Conservation (phyloP, 2,797 vertebrate genomes). For the Sebastes oblongus region DNA sequence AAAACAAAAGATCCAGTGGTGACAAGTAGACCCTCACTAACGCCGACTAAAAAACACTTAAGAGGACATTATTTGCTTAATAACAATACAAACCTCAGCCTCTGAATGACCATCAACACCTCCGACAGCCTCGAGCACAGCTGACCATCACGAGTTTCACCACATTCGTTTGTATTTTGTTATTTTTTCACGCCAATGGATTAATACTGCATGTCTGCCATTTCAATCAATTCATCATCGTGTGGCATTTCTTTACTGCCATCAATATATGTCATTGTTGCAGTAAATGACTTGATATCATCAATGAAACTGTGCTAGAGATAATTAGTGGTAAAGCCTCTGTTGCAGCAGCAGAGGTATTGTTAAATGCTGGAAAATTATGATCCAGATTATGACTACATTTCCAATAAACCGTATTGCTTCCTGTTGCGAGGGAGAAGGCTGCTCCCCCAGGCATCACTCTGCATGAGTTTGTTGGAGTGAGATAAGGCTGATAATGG, state of each 20-base stretch:
- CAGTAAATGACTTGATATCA: background rate
- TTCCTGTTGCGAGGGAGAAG: background rate
- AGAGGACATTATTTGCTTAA: slow-evolving; percentile 43
- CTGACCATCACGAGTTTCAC: slow-evolving; percentile 9
- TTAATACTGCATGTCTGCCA: background rate
- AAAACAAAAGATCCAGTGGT: slow-evolving; percentile 18
- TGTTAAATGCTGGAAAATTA: slow-evolving; percentile 2
- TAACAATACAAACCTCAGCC: slow-evolving; percentile 45
- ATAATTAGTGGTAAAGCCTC: slow-evolving; percentile 10
- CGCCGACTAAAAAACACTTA: slow-evolving; percentile 40
- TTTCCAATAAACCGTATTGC: slow-evolving; percentile 12
- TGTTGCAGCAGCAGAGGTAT: background rate
- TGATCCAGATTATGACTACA: slow-evolving; percentile 9
- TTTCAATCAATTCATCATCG: background rate
- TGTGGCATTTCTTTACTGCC: background rate
- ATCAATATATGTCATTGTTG: slow-evolving; percentile 1
- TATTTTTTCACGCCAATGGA: background rate
- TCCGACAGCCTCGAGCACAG: slow-evolving; percentile 7
- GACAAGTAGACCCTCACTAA: slow-evolving; percentile 49
- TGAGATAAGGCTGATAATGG: slow-evolving; percentile 24
- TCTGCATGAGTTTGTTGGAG: slow-evolving; percentile 17
- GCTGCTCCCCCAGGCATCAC: background rate
- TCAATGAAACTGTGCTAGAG: slow-evolving; percentile 1
- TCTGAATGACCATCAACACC: slow-evolving; percentile 43
- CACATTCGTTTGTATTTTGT: background rate